phyloP scores from a whole-genome alignment of 2,888 invertebrate genomes.

The Xylota segnis region DNA sequence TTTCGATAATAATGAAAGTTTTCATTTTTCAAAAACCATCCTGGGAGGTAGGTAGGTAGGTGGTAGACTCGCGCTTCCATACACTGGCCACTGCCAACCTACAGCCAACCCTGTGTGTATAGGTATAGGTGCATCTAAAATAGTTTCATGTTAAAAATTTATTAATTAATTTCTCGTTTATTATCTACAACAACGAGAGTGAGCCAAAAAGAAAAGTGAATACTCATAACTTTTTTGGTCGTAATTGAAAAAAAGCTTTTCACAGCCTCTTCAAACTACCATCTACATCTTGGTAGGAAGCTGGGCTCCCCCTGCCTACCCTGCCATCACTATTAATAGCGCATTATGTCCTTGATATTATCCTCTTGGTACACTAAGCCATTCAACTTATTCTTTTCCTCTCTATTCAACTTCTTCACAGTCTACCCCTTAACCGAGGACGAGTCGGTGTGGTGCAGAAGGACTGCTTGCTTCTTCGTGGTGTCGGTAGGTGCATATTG shows the following conservation, averaged over 20 bases:
- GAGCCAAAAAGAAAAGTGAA: constrained; percentile 27
- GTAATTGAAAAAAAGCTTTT: constrained; percentile 63
- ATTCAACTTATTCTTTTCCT: constrained; percentile 71
- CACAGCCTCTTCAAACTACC: constrained; percentile 53
- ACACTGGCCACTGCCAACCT: background rate
- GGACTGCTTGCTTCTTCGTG: no score
- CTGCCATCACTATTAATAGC: constrained; percentile 65
- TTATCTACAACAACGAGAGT: constrained; percentile 42
- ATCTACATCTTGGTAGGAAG: constrained; percentile 7
- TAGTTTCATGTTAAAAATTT: constrained; percentile 68
- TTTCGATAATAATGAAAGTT: constrained; percentile 34
- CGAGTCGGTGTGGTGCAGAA: no score
- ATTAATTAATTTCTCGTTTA: constrained; percentile 75
- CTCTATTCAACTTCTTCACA: constrained; percentile 51
- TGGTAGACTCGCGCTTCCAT: background rate
- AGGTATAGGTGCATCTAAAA: constrained; percentile 42
- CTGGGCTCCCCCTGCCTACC: background rate
- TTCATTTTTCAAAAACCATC: constrained; percentile 16
- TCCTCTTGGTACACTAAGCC: constrained; percentile 62
- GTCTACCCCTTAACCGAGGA: no score
- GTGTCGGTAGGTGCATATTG: constrained; percentile 65
- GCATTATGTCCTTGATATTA: constrained; percentile 75
- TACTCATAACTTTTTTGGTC: constrained; percentile 55
- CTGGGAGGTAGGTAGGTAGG: no score
- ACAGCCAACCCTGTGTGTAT: background rate